Conservation (phyloP, 1,140 invertebrate species). For the Drosophila setifemur region DNA sequence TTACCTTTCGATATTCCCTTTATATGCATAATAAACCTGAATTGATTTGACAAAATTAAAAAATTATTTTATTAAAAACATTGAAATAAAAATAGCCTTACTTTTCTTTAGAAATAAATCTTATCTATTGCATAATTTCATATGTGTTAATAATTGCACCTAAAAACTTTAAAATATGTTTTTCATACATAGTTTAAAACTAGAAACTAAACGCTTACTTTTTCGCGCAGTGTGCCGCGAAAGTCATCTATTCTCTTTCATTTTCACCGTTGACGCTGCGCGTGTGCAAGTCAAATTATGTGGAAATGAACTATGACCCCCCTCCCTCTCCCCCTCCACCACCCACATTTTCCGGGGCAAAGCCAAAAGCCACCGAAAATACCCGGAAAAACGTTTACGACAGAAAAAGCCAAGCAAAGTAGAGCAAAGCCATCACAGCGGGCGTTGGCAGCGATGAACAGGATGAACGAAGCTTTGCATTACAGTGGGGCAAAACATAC, state of each 20-base stretch:
- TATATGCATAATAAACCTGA: too few relatives aligned
- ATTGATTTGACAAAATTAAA: too few relatives aligned
- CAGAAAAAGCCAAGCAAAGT: conserved; percentile 18
- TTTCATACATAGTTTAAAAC: too few relatives aligned
- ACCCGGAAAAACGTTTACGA: conserved; percentile 24
- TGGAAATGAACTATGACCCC: conserved; percentile 71
- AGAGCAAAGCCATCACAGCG: conserved; percentile 36
- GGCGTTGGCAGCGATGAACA: conserved; percentile 12
- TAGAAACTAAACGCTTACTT: too few relatives aligned
- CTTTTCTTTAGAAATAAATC: too few relatives aligned
- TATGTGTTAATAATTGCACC: too few relatives aligned
- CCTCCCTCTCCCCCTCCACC: not conserved
- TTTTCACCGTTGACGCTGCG: conserved; percentile 11
- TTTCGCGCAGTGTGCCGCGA: not conserved
- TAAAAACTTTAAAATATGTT: not conserved
- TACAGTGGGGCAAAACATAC: not conserved
- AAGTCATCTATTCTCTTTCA: conserved; percentile 2
- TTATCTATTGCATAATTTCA: too few relatives aligned
- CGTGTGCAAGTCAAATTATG: conserved; percentile 74
- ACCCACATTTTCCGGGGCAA: not conserved
- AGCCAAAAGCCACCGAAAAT: conserved; percentile 31
- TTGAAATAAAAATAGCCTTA: too few relatives aligned
- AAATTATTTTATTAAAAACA: too few relatives aligned
- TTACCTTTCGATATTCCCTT: too few relatives aligned
- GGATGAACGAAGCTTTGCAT: conserved; percentile 16